Evolutionary conservation across 2,888 invertebrate species (phyloP).

Genomic region (Stenotaenia linearis): DNA sequence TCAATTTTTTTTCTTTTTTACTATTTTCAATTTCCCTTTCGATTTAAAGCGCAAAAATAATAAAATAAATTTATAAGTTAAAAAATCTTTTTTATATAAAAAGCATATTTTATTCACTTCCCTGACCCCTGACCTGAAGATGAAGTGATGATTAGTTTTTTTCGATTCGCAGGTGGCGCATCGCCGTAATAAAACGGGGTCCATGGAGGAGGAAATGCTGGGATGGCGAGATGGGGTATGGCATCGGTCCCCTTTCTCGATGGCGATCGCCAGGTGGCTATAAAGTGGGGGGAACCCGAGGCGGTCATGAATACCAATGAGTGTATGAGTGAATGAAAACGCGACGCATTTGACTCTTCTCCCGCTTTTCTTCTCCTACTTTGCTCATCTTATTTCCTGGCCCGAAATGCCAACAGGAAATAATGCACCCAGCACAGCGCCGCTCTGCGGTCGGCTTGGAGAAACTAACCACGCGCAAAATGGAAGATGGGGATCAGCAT

Average conservation of each 20-base stretch:
- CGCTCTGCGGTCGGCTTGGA: background rate
- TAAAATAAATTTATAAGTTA: background rate
- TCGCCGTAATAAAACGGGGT: background rate
- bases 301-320: constrained; percentile 30
- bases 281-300: constrained; percentile 24
- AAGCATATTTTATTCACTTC: background rate
- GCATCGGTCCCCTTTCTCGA: background rate
- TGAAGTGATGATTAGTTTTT: constrained; percentile 17
- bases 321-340: background rate
- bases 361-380: background rate
- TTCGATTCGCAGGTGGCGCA: background rate
- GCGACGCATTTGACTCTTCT: constrained; percentile 6
- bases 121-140: background rate
- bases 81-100: background rate
- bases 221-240: background rate
- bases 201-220: background rate
- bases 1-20: background rate
- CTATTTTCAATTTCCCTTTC: background rate
- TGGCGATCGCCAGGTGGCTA: constrained; percentile 29
- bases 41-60: background rate
- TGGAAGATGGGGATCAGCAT: constrained; percentile 22
- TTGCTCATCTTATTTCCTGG: constrained; percentile 30
- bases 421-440: constrained; percentile 26
- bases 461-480: constrained; percentile 17
- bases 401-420: constrained; percentile 29